Base-by-base conservation (phyloP, 1,140 invertebrate species). In the Sitophilus oryzae region DNA sequence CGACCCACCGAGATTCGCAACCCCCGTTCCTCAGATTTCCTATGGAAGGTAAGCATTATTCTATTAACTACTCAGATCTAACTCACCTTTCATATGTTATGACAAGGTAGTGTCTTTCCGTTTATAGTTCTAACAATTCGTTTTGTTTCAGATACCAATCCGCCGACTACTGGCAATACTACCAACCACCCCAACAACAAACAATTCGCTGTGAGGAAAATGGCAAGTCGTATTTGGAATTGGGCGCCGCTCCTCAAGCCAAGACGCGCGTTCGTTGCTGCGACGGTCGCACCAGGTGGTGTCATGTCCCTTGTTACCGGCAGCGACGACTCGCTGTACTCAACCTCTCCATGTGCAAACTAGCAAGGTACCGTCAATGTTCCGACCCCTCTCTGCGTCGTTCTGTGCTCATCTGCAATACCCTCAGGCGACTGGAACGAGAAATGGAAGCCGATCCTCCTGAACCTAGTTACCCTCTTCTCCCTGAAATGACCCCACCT, bases 371-470 rank as follows among this genome's bases (percentile, higher is more conserved):
- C 64, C 80, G 90, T 16, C 89, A 93, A 71, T 89, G 86, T 55
- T 85, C 88, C 2, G 92, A 96, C 69, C 91, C 92, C 11, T 89
- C 87, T 52, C 76, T 97, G n/a, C 82, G 90, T 48, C 82, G 91
- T 35, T 95, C 91, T 3, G 93, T 96, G 59, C 83, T 96, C 35
- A 93, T 96, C 60, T 93, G 91, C 75, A 96, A 96, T 71, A 95
- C 93, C 6, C 71, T 96, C 43, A 85, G 93, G 68, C 81, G 87
- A 64, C 86, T 96, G 59, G 92, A 96, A 74, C 79, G 86, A 20
- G 92, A 96, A 71, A 88, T 96, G 79, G 88, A 92, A 71, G 52
- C 66, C 1, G 68, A 70, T 54, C 69, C 68, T 8, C 65, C 65
- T 2, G 71, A 72, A 56, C 66, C 66, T 2, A 67, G 60, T 52